Percentiles rank a stretch among this genome's conserved stretches.
Evolutionary conservation across 2,888 invertebrate genomes (phyloP).

Genomic region (Latheticus oryzae): DNA sequence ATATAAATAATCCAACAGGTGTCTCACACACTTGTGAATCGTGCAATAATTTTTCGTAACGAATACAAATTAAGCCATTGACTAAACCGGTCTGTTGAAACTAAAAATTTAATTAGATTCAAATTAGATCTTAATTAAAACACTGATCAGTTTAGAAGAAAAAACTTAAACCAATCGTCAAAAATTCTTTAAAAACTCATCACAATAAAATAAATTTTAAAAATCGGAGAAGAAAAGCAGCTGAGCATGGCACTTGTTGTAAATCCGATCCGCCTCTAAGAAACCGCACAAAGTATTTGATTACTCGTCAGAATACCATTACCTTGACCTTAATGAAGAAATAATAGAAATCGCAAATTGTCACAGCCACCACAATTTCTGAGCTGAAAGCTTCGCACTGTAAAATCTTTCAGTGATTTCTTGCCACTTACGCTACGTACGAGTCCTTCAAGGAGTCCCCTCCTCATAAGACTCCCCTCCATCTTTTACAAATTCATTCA

Average conservation of each 20-base stretch:
- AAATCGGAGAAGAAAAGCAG: neutral
- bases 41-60: too few relatives aligned
- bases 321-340: constrained; percentile 20
- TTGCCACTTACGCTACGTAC: constrained; percentile 27
- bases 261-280: constrained; percentile 10
- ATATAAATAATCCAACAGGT: too few relatives aligned
- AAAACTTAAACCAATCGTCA: neutral
- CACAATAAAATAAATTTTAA: constrained; percentile 1
- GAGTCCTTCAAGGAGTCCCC: constrained; percentile 37
- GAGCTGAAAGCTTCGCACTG: constrained; percentile 26
- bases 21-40: too few relatives aligned
- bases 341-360: constrained; percentile 1
- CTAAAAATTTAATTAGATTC: constrained; percentile 19
- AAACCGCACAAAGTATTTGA: constrained; percentile 17
- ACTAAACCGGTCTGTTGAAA: constrained; percentile 6
- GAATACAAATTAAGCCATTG: constrained; percentile 22
- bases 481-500: constrained; percentile 34
- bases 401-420: constrained; percentile 32
- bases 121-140: constrained; percentile 20
- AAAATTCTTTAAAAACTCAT: constrained; percentile 2
- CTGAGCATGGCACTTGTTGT: constrained; percentile 5
- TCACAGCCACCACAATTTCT: constrained; percentile 23
- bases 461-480: constrained; percentile 21
- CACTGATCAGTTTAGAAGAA: too few relatives aligned
- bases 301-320: constrained; percentile 17